These are phyloP conservation scores for Catagonus wagneri DNA, from an alignment of 2,113 vertebrate species.

Conservation along the genomic window DNA sequence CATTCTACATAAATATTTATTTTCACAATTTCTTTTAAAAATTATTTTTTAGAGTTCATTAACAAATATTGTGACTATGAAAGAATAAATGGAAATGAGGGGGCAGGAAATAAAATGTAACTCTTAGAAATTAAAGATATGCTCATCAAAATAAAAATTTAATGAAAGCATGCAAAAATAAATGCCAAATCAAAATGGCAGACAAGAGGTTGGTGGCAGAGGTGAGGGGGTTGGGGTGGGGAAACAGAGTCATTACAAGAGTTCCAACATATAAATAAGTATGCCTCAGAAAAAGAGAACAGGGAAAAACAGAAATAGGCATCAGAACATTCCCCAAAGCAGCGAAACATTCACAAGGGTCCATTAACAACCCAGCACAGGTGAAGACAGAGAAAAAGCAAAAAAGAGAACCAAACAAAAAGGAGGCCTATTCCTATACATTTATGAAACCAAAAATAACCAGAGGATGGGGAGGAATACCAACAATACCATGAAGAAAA, in stretches of 20 bases:
- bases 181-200: background rate
- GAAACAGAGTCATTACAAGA: background rate
- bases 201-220: background rate
- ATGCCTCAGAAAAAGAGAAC: background rate
- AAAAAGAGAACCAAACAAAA: background rate
- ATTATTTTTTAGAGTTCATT: background rate
- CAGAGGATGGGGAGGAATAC: background rate
- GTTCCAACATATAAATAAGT: conserved; percentile 13
- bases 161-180: background rate
- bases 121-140: background rate
- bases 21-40: background rate
- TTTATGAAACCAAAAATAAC: background rate
- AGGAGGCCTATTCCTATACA: background rate
- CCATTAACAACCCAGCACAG: background rate
- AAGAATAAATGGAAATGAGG: background rate
- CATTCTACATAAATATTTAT: background rate
- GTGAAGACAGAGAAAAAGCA: background rate
- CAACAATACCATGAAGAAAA: background rate
- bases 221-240: background rate
- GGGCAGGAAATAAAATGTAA: background rate
- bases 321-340: background rate
- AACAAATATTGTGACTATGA: background rate
- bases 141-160: background rate
- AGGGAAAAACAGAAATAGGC: background rate
- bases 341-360: background rate